Evolutionary conservation across 2,888 invertebrate genomes (phyloP), one percentile per base, ranked within the genome.

Genomic region (Holacanthella duospinosa): DNA sequence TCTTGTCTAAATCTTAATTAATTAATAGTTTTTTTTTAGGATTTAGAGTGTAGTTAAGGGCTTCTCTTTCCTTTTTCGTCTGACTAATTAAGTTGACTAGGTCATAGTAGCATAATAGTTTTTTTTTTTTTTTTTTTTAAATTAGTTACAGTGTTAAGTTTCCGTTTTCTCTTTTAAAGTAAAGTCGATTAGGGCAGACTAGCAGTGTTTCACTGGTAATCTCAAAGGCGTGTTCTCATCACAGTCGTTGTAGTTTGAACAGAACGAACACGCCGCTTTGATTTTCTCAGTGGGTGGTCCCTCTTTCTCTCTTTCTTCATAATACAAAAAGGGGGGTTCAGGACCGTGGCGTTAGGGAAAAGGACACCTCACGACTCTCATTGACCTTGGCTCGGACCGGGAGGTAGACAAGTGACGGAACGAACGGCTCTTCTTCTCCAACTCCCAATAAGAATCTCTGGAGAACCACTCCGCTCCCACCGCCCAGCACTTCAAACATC

Each of bases 341-440:
- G 54, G 71, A 68, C 25, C 93, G 90, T 75, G 94, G 94, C 78
- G 91, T 93, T 74, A 95, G 85, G 78, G 88, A 91, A 78, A 95
- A 92, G 78, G 93, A 91, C 75, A 92, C 87, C 74, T 91, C 91
- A 74, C 93, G 84, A 74, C 89, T 87, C 76, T 87, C 86, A 76
- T 86, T 87, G 75, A 93, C 85, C 78, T 89, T 86, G 77, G 89
- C 86, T 73, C 88, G 86, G 76, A 95, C 93, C 69, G 95, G 94
- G 80, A 95, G 84, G 81, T 92, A 93, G 78, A 95, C 91, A 75
- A 94, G 84, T 74, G 93, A 91, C 72, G 94, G 90, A 75, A 91
- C 86, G 79, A 93, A 88, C 24, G 58, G 43, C 36, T 36, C 58
- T 4, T 21, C 48, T 9, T 29, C 58, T 58, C 25, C 58, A 24